phyloP scores from a whole-genome alignment of 2,888 invertebrate genomes.

The Dasypogon diadema region DNA sequence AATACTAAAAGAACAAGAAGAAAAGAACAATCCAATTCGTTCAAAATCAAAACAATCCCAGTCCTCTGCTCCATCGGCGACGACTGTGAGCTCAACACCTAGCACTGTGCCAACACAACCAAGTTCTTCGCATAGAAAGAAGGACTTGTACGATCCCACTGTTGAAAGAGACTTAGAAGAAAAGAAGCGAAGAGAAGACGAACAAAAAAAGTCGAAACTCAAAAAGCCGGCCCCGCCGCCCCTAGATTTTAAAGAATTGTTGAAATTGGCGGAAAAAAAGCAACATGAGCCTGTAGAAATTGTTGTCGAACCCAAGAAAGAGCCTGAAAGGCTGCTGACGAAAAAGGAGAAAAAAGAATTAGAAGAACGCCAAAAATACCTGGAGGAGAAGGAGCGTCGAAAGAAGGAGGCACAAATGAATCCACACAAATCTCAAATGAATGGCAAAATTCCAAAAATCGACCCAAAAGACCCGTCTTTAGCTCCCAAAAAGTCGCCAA shows the following conservation, averaged over 20 bases:
- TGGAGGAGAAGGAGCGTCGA: conserved; percentile 71
- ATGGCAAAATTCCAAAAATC: conserved; percentile 72
- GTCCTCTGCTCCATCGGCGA: not conserved
- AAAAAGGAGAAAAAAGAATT: conserved; percentile 83
- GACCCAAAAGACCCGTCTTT: conserved; percentile 56
- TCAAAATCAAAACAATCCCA: conserved; percentile 25
- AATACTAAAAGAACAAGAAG: conserved; percentile 77
- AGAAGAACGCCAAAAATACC: conserved; percentile 77
- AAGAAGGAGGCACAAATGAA: conserved; percentile 64
- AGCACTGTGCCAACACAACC: not conserved
- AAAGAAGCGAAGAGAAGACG: conserved; percentile 64
- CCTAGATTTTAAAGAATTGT: conserved; percentile 81
- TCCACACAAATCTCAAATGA: conserved; percentile 58
- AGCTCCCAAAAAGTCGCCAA: conserved; percentile 20
- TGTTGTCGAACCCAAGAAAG: conserved; percentile 70
- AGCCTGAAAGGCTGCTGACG: conserved; percentile 81
- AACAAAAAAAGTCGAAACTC: conserved; percentile 71
- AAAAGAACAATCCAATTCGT: conserved; percentile 74
- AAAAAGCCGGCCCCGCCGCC: conserved; percentile 76
- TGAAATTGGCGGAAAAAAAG: conserved; percentile 87
- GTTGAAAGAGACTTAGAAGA: conserved; percentile 61
- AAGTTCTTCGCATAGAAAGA: conserved; percentile 64
- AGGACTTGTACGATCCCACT: conserved; percentile 65
- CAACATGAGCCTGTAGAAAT: conserved; percentile 82
- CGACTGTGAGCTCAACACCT: not conserved